Conservation (phyloP, 2,888 invertebrate genomes). For the Tachystola acroxantha region DNA sequence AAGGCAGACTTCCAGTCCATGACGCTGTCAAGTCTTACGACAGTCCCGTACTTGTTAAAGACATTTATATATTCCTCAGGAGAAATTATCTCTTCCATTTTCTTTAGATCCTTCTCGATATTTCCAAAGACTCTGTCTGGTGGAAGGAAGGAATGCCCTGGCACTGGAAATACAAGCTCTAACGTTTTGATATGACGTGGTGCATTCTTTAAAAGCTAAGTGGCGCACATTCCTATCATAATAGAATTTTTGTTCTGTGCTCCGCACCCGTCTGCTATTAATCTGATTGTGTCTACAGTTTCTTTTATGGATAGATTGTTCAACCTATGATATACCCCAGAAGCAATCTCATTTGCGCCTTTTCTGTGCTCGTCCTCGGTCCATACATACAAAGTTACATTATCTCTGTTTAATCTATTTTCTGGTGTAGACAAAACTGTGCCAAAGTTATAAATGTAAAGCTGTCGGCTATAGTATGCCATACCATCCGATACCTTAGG, state of each 20-base stretch:
- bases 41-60: background rate
- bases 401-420: too few species aligned
- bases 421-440: too few species aligned
- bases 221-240: slow-evolving; percentile 8
- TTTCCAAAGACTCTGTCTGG: background rate
- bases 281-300: too few species aligned
- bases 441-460: too few species aligned
- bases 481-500: background rate
- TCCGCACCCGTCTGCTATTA: slow-evolving; percentile 12
- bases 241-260: slow-evolving; percentile 15
- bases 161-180: background rate
- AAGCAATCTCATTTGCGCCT: background rate
- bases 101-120: background rate
- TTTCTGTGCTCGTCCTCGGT: background rate
- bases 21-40: background rate
- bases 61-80: background rate
- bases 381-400: background rate
- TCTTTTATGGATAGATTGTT: background rate
- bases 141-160: background rate
- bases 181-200: too few species aligned
- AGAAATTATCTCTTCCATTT: background rate
- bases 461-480: background rate
- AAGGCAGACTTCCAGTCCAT: background rate
- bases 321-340: background rate
- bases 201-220: background rate